Evolutionary conservation across 2,888 invertebrate species (phyloP), one percentile per base, ranked within the genome.

Genomic region (Sycophila texana): DNA sequence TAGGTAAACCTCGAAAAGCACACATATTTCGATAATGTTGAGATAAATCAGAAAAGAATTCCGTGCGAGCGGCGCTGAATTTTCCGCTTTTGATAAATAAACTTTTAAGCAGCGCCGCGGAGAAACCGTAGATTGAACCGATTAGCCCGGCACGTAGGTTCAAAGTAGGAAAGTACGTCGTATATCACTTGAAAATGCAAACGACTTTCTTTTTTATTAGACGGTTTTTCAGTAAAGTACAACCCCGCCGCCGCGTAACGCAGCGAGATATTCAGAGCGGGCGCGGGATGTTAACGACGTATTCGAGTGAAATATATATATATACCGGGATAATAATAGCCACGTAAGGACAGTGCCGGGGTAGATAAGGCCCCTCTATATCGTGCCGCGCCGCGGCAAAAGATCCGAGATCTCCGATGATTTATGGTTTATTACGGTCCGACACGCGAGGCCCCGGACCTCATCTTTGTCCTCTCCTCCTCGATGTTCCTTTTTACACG

Each of bases 361-460:
- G 70, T 47, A 63, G 72, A 75, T 75, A 73, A 75, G 65, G 26
- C 39, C 30, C 14, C 65, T 75, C 78, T 65, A 39, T 39, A 81
- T 75, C 75, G 53, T 72, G 63, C 63, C 63, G 78, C 72, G 47
- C 26, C 10, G 61, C 16, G 39, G 63, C 84, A 83, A 86, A 86
- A 85, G 84, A 86, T 86, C 81, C 84, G 83, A 85, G 86, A 83
- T 84, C 82, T 81, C 74, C 79, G 79, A 84, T 88, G 88, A 89
- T 89, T 88, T 88, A 88, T 87, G 83, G 85, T 85, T 86, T 86
- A 88, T 86, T 84, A 83, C 84, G 81, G 82, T 81, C 75, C 81
- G 84, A 84, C 88, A 88, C 86, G 87, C 87, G 84, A 87, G 80
- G 60, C 68, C 79, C 78, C 70, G 68, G 67, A 49, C 74, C 73